Evolutionary conservation across 92 coral and sea anemone genomes (phyloP).

Genomic region (Palythoa grandiflora): DNA sequence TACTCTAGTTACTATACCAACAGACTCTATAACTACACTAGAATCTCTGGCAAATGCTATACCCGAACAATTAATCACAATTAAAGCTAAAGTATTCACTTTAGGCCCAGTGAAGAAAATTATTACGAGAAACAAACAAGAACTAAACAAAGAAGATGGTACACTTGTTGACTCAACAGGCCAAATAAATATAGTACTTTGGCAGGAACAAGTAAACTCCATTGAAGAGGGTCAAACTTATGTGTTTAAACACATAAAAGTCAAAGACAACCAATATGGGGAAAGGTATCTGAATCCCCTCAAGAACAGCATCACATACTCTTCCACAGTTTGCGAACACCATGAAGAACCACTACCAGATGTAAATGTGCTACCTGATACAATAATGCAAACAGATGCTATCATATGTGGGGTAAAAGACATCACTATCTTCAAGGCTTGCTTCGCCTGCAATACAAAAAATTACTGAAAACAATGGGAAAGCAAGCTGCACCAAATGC

Average conservation of each 20-base stretch:
- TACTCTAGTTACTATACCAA: slow-evolving; percentile 48
- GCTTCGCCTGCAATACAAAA: neutral
- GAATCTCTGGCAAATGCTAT: slow-evolving; percentile 51
- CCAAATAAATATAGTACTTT: slow-evolving; percentile 37
- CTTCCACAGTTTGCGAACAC: neutral
- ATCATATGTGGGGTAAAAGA: slow-evolving; percentile 44
- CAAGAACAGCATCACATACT: slow-evolving; percentile 28
- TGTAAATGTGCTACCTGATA: slow-evolving; percentile 48
- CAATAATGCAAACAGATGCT: slow-evolving; percentile 3
- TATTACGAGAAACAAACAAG: slow-evolving; percentile 41
- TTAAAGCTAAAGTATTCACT: slow-evolving; percentile 57
- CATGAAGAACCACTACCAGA: slow-evolving; percentile 46
- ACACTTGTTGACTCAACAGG: slow-evolving; percentile 50
- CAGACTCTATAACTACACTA: slow-evolving; percentile 43
- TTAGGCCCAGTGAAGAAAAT: slow-evolving; percentile 50
- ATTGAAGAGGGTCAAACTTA: slow-evolving; percentile 42
- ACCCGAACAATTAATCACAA: slow-evolving; percentile 54
- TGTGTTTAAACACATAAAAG: slow-evolving; percentile 40
- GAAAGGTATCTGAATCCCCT: slow-evolving; percentile 56
- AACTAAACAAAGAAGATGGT: slow-evolving; percentile 44
- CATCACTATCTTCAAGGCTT: neutral
- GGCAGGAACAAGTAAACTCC: slow-evolving; percentile 46
- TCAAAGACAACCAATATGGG: slow-evolving; percentile 45
- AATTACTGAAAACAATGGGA: neutral
- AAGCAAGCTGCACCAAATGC: slow-evolving; percentile 6